Percentiles rank a stretch among this genome's conserved stretches.
These are phyloP conservation scores for Passerina amoena DNA, from an alignment of 2,113 vertebrate genomes.

Conservation along the genomic window DNA sequence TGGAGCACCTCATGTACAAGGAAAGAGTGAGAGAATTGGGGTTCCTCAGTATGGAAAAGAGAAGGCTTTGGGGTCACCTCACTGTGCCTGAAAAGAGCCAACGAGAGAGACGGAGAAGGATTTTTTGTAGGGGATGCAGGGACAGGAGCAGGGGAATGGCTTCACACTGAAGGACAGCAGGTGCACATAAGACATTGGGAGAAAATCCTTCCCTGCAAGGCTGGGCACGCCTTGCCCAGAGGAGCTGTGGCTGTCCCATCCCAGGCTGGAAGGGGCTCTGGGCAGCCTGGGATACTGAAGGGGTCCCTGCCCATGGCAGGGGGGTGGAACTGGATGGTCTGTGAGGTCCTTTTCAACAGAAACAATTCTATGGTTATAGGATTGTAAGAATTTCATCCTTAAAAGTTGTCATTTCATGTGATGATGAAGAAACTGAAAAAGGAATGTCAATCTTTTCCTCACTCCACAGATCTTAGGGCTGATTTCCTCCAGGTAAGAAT, in stretches of 20 bases:
- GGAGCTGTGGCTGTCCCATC: not conserved
- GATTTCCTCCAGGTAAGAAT: not conserved
- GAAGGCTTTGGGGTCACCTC: not conserved
- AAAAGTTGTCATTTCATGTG: not conserved
- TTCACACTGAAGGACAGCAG: too few relatives aligned
- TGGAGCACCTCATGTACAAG: not conserved
- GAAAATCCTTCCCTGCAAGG: not conserved
- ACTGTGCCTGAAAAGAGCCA: not conserved
- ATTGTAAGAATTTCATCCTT: not conserved
- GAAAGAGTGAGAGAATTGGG: not conserved
- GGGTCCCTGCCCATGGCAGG: fast-evolving
- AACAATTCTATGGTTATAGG: fast-evolving
- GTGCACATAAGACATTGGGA: too few relatives aligned
- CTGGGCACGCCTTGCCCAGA: not conserved
- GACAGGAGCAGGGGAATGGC: not conserved
- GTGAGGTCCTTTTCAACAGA: not conserved
- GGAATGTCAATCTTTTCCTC: not conserved
- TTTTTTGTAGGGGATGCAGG: too few relatives aligned
- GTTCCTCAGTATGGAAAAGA: not conserved
- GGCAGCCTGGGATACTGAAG: not conserved
- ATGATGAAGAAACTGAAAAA: not conserved
- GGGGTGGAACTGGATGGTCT: fast-evolving
- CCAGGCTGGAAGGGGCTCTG: not conserved
- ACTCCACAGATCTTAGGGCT: not conserved
- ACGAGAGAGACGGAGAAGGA: fast-evolving